These are phyloP conservation scores for Aphelocoma coerulescens DNA, from an alignment of 2,113 vertebrate genomes.

Conservation along the genomic window DNA sequence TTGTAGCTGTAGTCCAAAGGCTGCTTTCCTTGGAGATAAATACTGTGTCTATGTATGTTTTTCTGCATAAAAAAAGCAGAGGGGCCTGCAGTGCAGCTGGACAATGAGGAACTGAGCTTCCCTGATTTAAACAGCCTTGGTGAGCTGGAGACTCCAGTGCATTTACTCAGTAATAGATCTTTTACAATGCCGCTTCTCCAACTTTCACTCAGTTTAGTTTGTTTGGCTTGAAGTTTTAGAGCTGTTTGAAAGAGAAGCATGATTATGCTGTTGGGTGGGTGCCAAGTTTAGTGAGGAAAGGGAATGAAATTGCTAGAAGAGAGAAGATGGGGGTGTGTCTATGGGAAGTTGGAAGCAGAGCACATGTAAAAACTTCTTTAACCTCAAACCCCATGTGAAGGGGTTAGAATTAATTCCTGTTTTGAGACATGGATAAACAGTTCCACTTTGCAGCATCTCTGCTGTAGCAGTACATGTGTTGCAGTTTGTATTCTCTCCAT, in stretches of 20 bases:
- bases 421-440: neutral
- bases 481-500: neutral
- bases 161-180: neutral
- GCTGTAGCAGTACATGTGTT: neutral
- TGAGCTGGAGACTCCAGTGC: neutral
- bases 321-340: neutral
- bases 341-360: neutral
- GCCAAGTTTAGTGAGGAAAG: neutral
- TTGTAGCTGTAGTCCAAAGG: neutral
- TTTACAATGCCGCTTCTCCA: neutral
- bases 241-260: conserved; percentile 16
- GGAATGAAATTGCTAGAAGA: neutral
- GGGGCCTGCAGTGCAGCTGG: neutral
- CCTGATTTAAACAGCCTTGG: neutral
- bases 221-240: neutral
- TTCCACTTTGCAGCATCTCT: neutral
- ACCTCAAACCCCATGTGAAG: neutral
- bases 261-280: neutral
- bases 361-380: neutral
- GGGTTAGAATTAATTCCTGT: neutral
- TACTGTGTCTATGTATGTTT: neutral
- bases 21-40: neutral
- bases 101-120: conserved; percentile 7
- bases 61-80: neutral
- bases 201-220: conserved; percentile 9